Evolutionary conservation across 2,113 vertebrate genomes (phyloP).

Genomic region (Cyphomyrus discorhynchus): DNA sequence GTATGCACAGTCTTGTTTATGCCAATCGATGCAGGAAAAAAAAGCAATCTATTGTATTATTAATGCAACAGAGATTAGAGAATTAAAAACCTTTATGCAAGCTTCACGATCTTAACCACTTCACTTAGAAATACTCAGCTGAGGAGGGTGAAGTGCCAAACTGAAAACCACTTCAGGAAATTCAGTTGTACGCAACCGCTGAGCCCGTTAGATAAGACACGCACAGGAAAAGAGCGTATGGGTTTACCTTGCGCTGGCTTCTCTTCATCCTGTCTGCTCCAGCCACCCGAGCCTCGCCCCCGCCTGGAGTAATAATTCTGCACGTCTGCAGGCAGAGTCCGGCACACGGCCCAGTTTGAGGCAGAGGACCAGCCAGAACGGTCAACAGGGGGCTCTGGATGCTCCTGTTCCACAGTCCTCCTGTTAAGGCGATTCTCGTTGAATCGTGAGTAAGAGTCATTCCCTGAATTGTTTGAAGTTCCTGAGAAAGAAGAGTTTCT

Average conservation of each 20-base stretch:
- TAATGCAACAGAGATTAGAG: background rate
- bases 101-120: background rate
- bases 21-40: background rate
- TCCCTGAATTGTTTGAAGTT: conserved; percentile 72
- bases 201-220: background rate
- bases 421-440: conserved; percentile 72
- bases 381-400: conserved; percentile 69
- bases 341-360: conserved; percentile 92
- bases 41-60: too few species aligned
- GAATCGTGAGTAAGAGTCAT: conserved; percentile 74
- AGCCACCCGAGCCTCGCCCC: conserved; percentile 68
- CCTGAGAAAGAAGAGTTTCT: conserved; percentile 78
- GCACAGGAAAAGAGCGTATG: background rate
- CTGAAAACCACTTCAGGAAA: background rate
- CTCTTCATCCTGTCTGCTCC: conserved; percentile 80
- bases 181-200: background rate
- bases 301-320: conserved; percentile 94
- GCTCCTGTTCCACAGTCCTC: conserved; percentile 71
- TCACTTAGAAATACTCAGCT: background rate
- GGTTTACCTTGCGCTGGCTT: conserved; percentile 64
- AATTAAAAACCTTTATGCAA: background rate
- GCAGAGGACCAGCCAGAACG: conserved; percentile 94
- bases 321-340: conserved; percentile 89
- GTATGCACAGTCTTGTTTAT: background rate
- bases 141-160: background rate